Conservation (phyloP, 30 jellyfish, hydroid and myxozoan genomes). For the Sanderia malayensis region DNA sequence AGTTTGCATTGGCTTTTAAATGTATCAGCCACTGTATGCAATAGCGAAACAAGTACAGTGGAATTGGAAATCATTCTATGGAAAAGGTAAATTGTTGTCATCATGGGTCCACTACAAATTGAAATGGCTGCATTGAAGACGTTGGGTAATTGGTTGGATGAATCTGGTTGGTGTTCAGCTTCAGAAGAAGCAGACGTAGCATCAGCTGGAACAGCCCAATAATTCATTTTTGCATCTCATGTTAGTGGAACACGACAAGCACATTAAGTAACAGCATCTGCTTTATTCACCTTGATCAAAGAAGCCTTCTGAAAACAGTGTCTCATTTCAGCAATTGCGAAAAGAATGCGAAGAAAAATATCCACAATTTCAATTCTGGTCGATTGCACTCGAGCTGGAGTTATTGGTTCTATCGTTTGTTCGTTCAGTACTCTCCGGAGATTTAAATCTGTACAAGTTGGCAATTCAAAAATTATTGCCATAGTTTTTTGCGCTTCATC, state of each 20-base stretch:
- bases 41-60: slow-evolving; percentile 60
- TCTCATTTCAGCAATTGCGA: slow-evolving; percentile 1
- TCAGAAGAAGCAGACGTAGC: slow-evolving; percentile 47
- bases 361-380: slow-evolving; percentile 43
- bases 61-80: slow-evolving; percentile 24
- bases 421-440: slow-evolving; percentile 17
- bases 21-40: slow-evolving; percentile 71
- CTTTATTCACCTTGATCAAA: slow-evolving; percentile 6
- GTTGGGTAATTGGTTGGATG: slow-evolving; percentile 32
- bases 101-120: slow-evolving; percentile 51
- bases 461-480: background rate
- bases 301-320: background rate
- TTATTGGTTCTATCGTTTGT: slow-evolving; percentile 18
- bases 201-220: slow-evolving; percentile 49
- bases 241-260: slow-evolving; percentile 57
- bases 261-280: slow-evolving; percentile 47
- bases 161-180: slow-evolving; percentile 39
- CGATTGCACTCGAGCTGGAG: slow-evolving; percentile 8
- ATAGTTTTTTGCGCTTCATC: slow-evolving; percentile 36
- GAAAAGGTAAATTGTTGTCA: slow-evolving; percentile 41
- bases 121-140: slow-evolving; percentile 51
- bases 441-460: slow-evolving; percentile 7
- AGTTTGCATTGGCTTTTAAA: too few species aligned
- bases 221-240: slow-evolving; percentile 41
- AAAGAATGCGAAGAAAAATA: background rate